Conservation (phyloP, 64 coral and sea anemone species). For the Trachythela sp. region DNA sequence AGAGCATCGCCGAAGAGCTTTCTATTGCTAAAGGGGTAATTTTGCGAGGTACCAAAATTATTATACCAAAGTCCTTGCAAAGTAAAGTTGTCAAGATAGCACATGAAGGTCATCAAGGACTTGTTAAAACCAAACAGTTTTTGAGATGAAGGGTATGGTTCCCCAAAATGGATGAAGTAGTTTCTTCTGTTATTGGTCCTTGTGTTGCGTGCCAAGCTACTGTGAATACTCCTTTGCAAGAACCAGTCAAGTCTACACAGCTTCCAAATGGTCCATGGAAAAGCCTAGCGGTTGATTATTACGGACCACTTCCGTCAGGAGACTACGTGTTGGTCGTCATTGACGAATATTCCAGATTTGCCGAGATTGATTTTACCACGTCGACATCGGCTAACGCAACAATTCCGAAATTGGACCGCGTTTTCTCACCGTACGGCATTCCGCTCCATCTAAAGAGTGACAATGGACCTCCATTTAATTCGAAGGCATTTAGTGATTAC, state of each 20-base stretch:
- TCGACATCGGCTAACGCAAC: background rate
- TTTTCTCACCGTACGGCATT: background rate
- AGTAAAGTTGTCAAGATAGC: background rate
- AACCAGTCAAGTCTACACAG: background rate
- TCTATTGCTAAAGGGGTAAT: background rate
- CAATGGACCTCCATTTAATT: background rate
- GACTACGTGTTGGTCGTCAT: background rate
- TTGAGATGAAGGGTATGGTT: background rate
- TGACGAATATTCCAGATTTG: slow-evolving; percentile 5
- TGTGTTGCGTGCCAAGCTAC: background rate
- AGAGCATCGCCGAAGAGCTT: background rate
- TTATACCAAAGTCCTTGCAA: background rate
- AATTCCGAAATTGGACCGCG: background rate
- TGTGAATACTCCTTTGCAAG: background rate
- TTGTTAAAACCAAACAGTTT: background rate
- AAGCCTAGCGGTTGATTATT: background rate
- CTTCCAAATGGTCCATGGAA: background rate
- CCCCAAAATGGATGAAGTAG: background rate
- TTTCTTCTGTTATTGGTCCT: background rate
- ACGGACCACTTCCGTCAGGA: background rate
- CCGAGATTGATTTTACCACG: background rate
- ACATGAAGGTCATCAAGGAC: no score
- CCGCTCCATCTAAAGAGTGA: background rate
- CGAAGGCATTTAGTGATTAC: background rate
- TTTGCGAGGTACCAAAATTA: background rate